Conservation (phyloP, 2,113 vertebrate species). For the Phainopepla nitens region DNA sequence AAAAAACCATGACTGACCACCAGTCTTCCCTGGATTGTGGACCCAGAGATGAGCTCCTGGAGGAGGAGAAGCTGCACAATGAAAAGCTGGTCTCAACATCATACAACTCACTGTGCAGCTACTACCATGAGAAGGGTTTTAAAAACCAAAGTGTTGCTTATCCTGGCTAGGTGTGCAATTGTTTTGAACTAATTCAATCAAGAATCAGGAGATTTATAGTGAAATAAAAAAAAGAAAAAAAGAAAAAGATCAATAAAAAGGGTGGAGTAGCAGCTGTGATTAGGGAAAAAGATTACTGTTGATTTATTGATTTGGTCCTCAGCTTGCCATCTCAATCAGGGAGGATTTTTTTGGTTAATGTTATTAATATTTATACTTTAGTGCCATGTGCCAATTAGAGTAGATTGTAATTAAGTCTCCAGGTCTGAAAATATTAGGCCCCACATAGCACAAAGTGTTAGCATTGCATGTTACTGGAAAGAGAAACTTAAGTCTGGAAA, state of each 20-base stretch:
- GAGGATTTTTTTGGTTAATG: not conserved
- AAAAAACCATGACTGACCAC: not conserved
- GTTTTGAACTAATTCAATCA: slow-evolving; percentile 22
- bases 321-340: slow-evolving; percentile 19
- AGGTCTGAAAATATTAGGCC: not conserved
- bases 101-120: not conserved
- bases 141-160: not conserved
- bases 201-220: slow-evolving; percentile 18
- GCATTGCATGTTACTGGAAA: rapidly evolving
- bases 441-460: not conserved
- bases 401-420: slow-evolving; percentile 10
- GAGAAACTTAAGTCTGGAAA: not conserved
- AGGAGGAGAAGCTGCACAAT: not conserved
- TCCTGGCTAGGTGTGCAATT: not conserved
- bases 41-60: not conserved
- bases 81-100: not conserved
- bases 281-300: slow-evolving; percentile 39
- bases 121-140: not conserved
- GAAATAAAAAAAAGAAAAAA: not conserved
- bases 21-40: not conserved
- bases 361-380: slow-evolving; percentile 33
- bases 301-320: slow-evolving; percentile 9
- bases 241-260: not conserved
- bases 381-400: not conserved
- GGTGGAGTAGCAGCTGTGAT: slow-evolving; percentile 23